phyloP scores from a whole-genome alignment of 92 coral and sea anemone species.

The Zoanthus gigantus region DNA sequence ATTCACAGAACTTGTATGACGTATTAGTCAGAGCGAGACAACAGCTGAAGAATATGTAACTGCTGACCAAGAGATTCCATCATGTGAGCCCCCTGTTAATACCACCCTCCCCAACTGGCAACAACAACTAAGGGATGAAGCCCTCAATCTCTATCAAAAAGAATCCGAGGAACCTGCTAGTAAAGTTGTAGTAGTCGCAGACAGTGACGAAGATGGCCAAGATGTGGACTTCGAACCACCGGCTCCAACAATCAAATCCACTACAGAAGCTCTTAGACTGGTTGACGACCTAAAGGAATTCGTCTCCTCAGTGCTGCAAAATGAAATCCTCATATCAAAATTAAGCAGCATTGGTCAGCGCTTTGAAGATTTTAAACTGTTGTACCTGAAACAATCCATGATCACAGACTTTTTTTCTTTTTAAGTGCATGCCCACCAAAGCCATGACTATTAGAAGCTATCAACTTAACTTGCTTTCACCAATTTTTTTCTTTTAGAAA shows the following conservation, averaged over 20 bases:
- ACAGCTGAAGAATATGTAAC: neutral
- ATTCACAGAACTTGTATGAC: neutral
- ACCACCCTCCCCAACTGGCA: constrained; percentile 12
- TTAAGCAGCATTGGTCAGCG: neutral
- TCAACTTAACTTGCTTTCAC: too few relatives aligned
- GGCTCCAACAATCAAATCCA: neutral
- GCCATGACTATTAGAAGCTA: too few relatives aligned
- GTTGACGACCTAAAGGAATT: neutral
- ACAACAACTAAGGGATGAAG: neutral
- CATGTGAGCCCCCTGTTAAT: constrained; percentile 9
- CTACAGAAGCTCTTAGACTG: neutral
- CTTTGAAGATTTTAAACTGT: neutral
- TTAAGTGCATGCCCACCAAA: neutral
- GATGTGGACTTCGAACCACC: neutral
- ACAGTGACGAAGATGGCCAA: neutral
- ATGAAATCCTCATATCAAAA: neutral
- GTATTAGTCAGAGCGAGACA: neutral
- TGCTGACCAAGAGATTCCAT: neutral
- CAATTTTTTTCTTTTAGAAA: too few relatives aligned
- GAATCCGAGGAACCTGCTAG: neutral
- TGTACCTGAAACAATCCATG: neutral
- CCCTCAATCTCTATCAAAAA: neutral
- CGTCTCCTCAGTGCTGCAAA: neutral
- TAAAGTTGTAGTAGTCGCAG: neutral
- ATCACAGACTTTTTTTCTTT: neutral